Evolutionary conservation across 2,113 vertebrate genomes (phyloP), one percentile per base, ranked within the genome.

Genomic region (Colistium nudipinnis): DNA sequence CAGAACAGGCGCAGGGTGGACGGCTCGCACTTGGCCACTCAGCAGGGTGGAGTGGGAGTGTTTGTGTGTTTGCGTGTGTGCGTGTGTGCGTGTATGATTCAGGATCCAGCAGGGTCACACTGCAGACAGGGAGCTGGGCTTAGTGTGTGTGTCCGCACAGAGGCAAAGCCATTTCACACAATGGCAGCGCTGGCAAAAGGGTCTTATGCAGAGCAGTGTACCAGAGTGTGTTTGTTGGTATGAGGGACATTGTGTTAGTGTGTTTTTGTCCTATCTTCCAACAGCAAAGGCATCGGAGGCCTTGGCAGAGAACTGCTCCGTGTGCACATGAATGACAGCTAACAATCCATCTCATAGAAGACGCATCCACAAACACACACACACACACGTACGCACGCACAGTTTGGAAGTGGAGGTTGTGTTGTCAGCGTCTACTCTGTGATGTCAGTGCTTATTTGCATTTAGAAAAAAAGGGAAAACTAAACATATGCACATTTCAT

Each of bases 71-170:
- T 31, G 30, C 30, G 30, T 38, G 27, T 48, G 75, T 52, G 43
- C 39, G 49, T 44, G 39, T 1, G 28, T 4, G 60, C 70, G 79
- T 66, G 74, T 81, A 48, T 66, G 75, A 84, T 61, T 60, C 41
- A 71, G 83, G 82, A 83, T 87, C 82, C 86, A 79, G 71, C 76
- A 75, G 75, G 78, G 87, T 82, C 78, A 83, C 45, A n/a, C 35
- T 48, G 76, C 83, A 87, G 70, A 82, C 83, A 82, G 85, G 82
- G 64, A 83, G 70, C 69, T 70, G 83, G 81, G 83, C 77, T 87
- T 64, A 71, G 38, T 45, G 73, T 57, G 60, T 51, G 72, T 64
- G 47, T 63, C 39, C 55, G 56, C 62, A 44, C 35, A 47, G 67
- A 70, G 83, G 69, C 38, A 30, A 72, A 77, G 85, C 85, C 85